phyloP scores from a whole-genome alignment of 1,140 invertebrate genomes.

The Solen grandis region DNA sequence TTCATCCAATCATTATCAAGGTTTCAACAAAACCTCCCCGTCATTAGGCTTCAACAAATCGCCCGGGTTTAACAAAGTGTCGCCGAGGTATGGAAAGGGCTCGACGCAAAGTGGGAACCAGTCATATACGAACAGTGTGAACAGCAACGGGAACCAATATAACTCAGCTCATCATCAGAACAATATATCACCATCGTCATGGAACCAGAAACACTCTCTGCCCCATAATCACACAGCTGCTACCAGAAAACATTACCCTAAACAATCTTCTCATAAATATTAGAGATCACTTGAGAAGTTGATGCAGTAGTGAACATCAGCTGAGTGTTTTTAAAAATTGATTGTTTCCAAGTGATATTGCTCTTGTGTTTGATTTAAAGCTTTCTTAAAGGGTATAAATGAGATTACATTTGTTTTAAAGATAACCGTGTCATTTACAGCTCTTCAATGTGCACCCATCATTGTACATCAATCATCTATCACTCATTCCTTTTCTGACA shows the following conservation, averaged over 20 bases:
- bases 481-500: too few species aligned
- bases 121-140: slow-evolving; percentile 13
- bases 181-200: slow-evolving; percentile 32
- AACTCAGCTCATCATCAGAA: slow-evolving; percentile 19
- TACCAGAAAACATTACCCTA: background rate
- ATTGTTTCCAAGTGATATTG: too few species aligned
- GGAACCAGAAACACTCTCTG: slow-evolving; percentile 42
- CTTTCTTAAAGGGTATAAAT: background rate
- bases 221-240: background rate
- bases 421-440: background rate
- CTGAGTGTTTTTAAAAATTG: too few species aligned
- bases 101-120: slow-evolving; percentile 22
- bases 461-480: too few species aligned
- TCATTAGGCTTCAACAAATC: background rate
- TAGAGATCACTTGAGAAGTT: background rate
- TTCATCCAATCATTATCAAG: slow-evolving; percentile 11
- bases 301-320: too few species aligned
- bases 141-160: slow-evolving; percentile 36
- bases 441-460: background rate
- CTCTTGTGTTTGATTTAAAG: background rate
- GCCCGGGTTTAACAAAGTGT: background rate
- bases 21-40: slow-evolving; percentile 14
- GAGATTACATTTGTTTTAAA: background rate
- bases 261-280: background rate
- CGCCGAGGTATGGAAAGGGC: slow-evolving; percentile 7